Conservation (phyloP, 2,113 vertebrate species). For the Anseranas semipalmata region DNA sequence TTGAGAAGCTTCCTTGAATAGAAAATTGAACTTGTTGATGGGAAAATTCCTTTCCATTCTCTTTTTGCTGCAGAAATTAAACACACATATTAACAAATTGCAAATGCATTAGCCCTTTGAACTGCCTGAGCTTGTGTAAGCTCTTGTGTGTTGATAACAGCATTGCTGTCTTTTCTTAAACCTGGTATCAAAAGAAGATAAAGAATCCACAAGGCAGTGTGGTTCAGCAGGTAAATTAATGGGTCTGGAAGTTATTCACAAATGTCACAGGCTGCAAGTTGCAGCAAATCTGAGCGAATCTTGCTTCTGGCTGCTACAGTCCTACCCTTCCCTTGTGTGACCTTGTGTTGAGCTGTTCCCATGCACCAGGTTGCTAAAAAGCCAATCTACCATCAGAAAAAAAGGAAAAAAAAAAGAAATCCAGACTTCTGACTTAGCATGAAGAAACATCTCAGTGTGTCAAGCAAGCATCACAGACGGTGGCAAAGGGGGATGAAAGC, state of each 20-base stretch:
- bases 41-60: conserved; percentile 1
- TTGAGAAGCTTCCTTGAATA: background rate
- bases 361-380: background rate
- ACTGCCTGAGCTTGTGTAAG: background rate
- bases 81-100: background rate
- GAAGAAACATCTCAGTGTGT: background rate
- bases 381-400: background rate
- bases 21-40: background rate
- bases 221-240: background rate
- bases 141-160: background rate
- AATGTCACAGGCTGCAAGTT: background rate
- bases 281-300: background rate
- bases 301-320: background rate
- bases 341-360: background rate
- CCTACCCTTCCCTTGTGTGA: background rate
- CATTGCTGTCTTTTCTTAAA: background rate
- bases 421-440: background rate
- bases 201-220: background rate
- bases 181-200: background rate
- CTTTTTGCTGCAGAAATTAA: conserved; percentile 5
- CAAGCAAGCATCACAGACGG: background rate
- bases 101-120: background rate
- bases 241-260: background rate
- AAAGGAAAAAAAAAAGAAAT: background rate
- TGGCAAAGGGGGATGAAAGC: background rate